Base-by-base conservation (phyloP, 1,140 invertebrate genomes). In the Polyergus mexicanus region DNA sequence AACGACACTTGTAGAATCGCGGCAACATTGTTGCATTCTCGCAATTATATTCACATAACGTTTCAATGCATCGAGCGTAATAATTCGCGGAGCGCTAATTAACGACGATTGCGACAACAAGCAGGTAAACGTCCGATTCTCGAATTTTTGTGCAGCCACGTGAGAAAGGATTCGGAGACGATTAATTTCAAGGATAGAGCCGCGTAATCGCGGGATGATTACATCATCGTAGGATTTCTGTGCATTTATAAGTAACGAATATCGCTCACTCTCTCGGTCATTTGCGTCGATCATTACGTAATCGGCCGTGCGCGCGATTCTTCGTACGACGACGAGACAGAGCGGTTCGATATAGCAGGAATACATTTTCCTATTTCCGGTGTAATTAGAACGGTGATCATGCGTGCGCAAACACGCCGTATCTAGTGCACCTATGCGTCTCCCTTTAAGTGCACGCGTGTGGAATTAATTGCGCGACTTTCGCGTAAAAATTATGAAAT, bases 321-420 rank as follows among this genome's bases (percentile, higher is more conserved):
- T 69, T 72, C 47, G 58, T 16, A 25, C 44, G 1, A 35, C n/a
- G 35, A 32, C 35, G 25, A 44, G 38, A 32, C 35, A 47, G 22
- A 58, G 8, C 11, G n/a, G 7, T 86, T 83, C 16, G 84, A 83
- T 86, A 72, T 83, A 66, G 28, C 3, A 25, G 51, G 11, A 22
- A 51, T 58, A 66, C 65, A 68, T 72, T 88, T 88, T 90, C 90
- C 77, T 84, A 84, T 90, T 90, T 90, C 89, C 89, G 77, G 8
- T 56, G 84, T 83, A 90, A 90, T 90, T 90, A 90, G 65, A 78
- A 58, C 85, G 35, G n/a, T 44, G 19, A 32, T 13, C 54, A 25
- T 38, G 54, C 35, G 41, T 19, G 44, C 41, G 2, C 58, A 68
- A n/a, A 69, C 72, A 28, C 54, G 41, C 32, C 41, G 7, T 51